Evolutionary conservation across 2,797 vertebrate species (phyloP), one percentile per base, ranked within the genome.

Genomic region (Acipenser ruthenus): DNA sequence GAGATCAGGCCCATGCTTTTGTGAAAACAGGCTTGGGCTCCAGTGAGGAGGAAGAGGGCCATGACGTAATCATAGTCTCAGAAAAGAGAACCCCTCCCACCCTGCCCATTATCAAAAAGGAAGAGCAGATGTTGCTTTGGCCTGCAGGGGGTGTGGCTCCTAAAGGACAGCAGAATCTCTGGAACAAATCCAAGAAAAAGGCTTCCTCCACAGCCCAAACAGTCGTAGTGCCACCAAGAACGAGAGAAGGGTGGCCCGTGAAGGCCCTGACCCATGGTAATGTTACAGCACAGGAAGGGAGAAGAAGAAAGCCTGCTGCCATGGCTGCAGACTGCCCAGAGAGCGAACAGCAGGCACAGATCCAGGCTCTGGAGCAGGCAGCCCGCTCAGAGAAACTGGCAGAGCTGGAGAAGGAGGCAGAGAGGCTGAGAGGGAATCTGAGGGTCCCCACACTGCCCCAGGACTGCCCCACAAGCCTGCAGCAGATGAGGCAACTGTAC

Each of bases 401-500:
- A 0, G 70, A 49, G 8, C 69, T 89, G 56, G 84, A 88, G 70
- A 79, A 73, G 15, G 83, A 88, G 65, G 74, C 73, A 11, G 74
- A 82, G 50, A 77, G 73, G 23, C 75, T 89, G 0, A 74, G 76
- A 7, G 71, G 49, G 59, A 74, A 82, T 59, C 77, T 89, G 0
- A 78, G 79, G 23, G 13, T 13, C 9, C 11, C 67, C 15, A 37
- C 53, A 7, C 18, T 48, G 12, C 60, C 60, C 37, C 50, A 66
- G 8, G 79, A 74, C 63, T 69, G 15, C 9, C 66, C 59, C 9
- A 10, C 60, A 62, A 65, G 13, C 70, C 50, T 61, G 1, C 49
- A 73, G 56, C 52, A 68, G 18, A n/a, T 68, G 67, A 63, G 72
- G 69, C 69, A 63, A 52, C 15, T 48, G 52, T 69, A 8, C 37